Evolutionary conservation across 1,140 invertebrate genomes (phyloP).

Genomic region (Protaetia brevitarsis): DNA sequence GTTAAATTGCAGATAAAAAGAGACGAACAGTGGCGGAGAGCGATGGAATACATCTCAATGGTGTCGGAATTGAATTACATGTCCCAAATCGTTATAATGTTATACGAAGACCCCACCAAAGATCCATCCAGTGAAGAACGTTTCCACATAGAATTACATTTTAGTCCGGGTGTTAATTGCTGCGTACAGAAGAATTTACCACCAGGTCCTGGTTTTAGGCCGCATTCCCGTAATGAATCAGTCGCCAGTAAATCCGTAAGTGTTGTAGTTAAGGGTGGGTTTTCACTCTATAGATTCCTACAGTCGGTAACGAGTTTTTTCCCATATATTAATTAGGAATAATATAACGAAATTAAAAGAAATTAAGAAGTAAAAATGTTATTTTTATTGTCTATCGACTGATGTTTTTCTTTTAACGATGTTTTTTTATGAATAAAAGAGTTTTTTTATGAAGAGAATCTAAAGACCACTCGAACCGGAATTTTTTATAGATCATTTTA

Average conservation of each 20-base stretch:
- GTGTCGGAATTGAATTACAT: conserved; percentile 99
- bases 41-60: conserved; percentile 97
- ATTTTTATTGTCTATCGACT: too few species aligned
- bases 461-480: too few species aligned
- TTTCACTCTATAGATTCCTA: too few species aligned
- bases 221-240: conserved; percentile 82
- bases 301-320: too few species aligned
- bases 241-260: conserved; percentile 48
- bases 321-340: too few species aligned
- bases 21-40: conserved; percentile 97
- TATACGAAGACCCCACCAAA: conserved; percentile 99
- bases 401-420: too few species aligned
- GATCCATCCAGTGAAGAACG: conserved; percentile 84
- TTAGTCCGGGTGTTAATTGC: conserved; percentile 95
- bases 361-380: too few species aligned
- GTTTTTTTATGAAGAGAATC: too few species aligned
- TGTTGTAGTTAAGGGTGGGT: neutral
- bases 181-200: conserved; percentile 93
- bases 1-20: conserved; percentile 60
- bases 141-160: conserved; percentile 96
- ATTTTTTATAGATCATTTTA: too few species aligned
- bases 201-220: conserved; percentile 88
- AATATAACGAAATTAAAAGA: too few species aligned
- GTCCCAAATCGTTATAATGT: conserved; percentile 98
- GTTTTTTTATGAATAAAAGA: too few species aligned